Percentiles rank a stretch among this genome's conserved stretches.
phyloP scores from a whole-genome alignment of 2,113 vertebrate species.

The Stictonetta naevosa region DNA sequence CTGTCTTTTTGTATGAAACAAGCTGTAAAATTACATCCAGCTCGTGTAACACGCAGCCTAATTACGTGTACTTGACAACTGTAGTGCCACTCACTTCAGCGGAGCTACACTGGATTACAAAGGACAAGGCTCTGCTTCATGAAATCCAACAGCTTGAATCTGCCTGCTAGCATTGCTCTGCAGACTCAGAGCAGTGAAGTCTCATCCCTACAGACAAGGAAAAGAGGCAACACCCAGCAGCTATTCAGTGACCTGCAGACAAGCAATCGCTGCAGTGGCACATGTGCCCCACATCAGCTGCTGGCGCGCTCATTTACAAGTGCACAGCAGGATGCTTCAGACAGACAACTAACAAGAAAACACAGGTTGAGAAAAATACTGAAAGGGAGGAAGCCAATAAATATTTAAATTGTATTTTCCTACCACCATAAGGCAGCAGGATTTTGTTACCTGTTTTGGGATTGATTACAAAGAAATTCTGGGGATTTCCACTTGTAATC shows the following conservation, averaged over 20 bases:
- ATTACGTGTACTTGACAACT: not conserved
- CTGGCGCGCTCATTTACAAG: accelerated
- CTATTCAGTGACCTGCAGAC: not conserved
- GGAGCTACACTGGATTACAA: not conserved
- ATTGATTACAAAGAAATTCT: conserved; percentile 96
- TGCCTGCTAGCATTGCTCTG: not conserved
- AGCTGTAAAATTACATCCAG: not conserved
- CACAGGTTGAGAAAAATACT: not conserved
- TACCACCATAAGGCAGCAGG: not conserved
- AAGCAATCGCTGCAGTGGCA: not conserved
- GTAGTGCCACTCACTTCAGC: not conserved
- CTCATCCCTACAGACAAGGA: not conserved
- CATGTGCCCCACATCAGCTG: not conserved
- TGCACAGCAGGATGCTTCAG: not conserved
- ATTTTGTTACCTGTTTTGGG: conserved; percentile 86
- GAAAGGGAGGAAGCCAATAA: not conserved
- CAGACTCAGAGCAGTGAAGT: not conserved
- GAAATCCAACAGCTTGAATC: not conserved
- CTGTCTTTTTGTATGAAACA: not conserved
- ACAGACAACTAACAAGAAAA: not conserved
- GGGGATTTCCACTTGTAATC: conserved; percentile 95
- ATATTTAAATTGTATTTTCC: not conserved
- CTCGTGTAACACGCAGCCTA: not conserved
- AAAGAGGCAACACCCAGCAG: not conserved
- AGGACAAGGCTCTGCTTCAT: not conserved